Percentiles rank a stretch among this genome's conserved stretches.
These are phyloP conservation scores for Pogona vitticeps DNA, from an alignment of 2,113 vertebrate genomes.

Conservation along the genomic window DNA sequence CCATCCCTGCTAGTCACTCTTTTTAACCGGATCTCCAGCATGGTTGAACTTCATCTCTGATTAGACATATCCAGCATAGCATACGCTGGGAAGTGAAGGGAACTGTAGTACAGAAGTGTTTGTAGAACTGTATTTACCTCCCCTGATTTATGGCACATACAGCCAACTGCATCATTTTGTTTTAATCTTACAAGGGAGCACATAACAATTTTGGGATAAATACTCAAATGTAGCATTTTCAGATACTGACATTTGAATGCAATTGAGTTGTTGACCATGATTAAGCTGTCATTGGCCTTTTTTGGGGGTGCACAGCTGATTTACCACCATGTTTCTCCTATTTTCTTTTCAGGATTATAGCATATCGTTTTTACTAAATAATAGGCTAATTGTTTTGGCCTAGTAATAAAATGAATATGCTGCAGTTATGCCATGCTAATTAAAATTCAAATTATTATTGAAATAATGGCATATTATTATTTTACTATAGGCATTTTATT, in stretches of 20 bases:
- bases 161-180: not conserved
- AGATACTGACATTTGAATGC: not conserved
- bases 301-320: not conserved
- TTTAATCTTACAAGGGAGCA: not conserved
- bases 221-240: not conserved
- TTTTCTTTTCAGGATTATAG: slow-evolving; percentile 16
- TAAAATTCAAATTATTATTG: slow-evolving; percentile 28
- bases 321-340: not conserved
- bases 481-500: slow-evolving; percentile 21
- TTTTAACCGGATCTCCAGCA: too few species aligned
- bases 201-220: not conserved
- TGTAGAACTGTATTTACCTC: too few species aligned
- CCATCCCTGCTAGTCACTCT: too few species aligned
- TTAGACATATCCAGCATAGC: too few species aligned
- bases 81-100: too few species aligned
- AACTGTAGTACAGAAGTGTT: too few species aligned
- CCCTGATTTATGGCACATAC: too few species aligned
- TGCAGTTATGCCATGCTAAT: slow-evolving; percentile 5
- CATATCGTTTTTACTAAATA: slow-evolving; percentile 29
- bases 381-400: slow-evolving; percentile 15
- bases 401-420: slow-evolving; percentile 9
- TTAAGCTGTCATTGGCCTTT: not conserved
- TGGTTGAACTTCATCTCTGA: too few species aligned
- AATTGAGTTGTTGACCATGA: not conserved
- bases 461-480: slow-evolving; percentile 30